A percentile compares a stretch with the other conserved stretches of the same genome.
Conservation (phyloP, 2,113 vertebrate genomes). For the Sinosuthora webbiana region DNA sequence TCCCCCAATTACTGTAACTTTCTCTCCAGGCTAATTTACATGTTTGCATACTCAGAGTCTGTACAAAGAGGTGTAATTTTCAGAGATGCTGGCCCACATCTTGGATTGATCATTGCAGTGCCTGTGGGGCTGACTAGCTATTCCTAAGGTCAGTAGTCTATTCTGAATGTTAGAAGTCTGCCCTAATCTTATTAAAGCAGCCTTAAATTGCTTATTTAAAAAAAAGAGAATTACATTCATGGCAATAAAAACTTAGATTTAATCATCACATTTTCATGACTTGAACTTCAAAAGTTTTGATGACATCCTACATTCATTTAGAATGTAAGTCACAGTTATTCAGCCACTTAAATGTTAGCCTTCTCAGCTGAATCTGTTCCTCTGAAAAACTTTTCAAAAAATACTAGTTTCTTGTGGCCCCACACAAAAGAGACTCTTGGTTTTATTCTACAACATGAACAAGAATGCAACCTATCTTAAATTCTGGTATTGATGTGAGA, state of each 20-base stretch:
- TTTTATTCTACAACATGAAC: neutral
- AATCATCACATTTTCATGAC: slow-evolving; percentile 11
- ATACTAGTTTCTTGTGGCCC: neutral
- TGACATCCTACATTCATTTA: slow-evolving; percentile 31
- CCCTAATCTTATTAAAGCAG: neutral
- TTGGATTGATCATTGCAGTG: neutral
- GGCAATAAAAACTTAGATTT: neutral
- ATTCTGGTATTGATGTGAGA: slow-evolving; percentile 26
- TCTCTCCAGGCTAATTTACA: neutral
- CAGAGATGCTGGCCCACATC: neutral
- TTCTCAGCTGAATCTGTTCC: neutral
- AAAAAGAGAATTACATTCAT: neutral
- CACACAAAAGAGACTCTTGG: neutral
- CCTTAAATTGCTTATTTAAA: neutral
- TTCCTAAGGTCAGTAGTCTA: neutral
- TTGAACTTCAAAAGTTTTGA: neutral
- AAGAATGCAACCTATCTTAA: neutral
- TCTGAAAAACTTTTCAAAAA: neutral
- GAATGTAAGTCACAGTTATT: slow-evolving; percentile 26
- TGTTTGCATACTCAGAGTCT: neutral
- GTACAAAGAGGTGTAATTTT: neutral
- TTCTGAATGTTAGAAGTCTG: neutral
- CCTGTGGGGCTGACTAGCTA: neutral
- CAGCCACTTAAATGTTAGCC: neutral
- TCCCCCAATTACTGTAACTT: neutral